phyloP scores from a whole-genome alignment of 2,888 invertebrate genomes.

The Platycheirus albimanus region DNA sequence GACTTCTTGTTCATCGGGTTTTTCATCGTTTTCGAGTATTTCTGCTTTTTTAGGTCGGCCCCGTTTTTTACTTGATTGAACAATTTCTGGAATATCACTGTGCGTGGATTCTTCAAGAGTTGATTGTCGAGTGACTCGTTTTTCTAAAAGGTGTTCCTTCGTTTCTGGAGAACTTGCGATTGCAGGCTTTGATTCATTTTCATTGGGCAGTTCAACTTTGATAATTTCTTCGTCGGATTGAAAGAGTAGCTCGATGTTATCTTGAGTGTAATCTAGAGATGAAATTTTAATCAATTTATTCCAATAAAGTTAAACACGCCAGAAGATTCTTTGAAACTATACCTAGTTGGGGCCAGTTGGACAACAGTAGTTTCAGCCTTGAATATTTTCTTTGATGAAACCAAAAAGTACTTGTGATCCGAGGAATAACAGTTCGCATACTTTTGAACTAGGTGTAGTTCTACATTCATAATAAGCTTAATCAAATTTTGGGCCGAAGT shows the following conservation, averaged over 20 bases:
- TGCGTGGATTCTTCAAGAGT: neutral
- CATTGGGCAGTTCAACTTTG: neutral
- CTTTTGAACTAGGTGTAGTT: no score
- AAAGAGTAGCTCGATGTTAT: neutral
- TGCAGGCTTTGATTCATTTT: neutral
- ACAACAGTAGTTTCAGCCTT: no score
- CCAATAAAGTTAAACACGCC: no score
- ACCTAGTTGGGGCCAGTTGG: no score
- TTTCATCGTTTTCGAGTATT: neutral
- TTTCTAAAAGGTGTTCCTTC: neutral
- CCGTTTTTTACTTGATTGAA: neutral
- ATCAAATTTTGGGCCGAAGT: no score
- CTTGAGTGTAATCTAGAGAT: conserved; percentile 20
- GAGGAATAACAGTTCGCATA: no score
- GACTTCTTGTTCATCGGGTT: neutral
- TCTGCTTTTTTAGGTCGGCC: conserved; percentile 12
- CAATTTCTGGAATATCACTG: neutral
- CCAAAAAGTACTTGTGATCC: no score
- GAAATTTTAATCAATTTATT: no score
- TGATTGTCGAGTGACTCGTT: conserved; percentile 37
- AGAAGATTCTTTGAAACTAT: no score
- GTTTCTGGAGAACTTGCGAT: neutral
- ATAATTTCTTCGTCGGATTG: neutral
- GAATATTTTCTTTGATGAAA: no score
- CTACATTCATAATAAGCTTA: no score